phyloP scores from a whole-genome alignment of 2,113 vertebrate species.

The Phalacrocorax brasilianus region DNA sequence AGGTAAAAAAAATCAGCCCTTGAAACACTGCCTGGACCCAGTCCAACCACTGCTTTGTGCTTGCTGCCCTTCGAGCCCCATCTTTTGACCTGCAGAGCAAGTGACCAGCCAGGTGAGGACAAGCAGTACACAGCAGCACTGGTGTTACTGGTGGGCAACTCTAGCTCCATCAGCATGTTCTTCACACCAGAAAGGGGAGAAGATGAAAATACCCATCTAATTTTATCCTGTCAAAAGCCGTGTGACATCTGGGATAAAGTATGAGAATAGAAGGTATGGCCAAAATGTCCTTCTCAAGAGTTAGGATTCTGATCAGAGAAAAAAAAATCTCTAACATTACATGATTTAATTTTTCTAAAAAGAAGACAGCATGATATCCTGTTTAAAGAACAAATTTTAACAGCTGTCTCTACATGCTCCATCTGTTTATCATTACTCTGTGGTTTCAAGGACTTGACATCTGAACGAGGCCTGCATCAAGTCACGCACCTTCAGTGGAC shows the following conservation, averaged over 20 bases:
- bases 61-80: background rate
- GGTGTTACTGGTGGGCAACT: background rate
- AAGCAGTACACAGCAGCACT: background rate
- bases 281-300: background rate
- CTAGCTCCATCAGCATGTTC: background rate
- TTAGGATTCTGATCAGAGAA: background rate
- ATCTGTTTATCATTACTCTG: constrained; percentile 29
- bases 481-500: background rate
- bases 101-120: background rate
- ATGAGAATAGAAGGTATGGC: background rate
- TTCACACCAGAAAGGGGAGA: background rate
- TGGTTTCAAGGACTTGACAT: constrained; percentile 6
- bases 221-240: background rate
- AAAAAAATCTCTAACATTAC: background rate
- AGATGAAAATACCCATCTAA: background rate
- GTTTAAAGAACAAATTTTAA: constrained; percentile 16
- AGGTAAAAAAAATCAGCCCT: background rate
- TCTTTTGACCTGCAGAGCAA: background rate
- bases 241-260: accelerated
- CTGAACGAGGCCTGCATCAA: background rate
- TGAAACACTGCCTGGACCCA: background rate
- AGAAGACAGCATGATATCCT: background rate
- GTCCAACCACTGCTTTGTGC: background rate
- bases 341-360: background rate
- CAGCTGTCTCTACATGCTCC: constrained; percentile 10